Evolutionary conservation across 2,888 invertebrate species (phyloP).

Genomic region (Morinoia aosen): DNA sequence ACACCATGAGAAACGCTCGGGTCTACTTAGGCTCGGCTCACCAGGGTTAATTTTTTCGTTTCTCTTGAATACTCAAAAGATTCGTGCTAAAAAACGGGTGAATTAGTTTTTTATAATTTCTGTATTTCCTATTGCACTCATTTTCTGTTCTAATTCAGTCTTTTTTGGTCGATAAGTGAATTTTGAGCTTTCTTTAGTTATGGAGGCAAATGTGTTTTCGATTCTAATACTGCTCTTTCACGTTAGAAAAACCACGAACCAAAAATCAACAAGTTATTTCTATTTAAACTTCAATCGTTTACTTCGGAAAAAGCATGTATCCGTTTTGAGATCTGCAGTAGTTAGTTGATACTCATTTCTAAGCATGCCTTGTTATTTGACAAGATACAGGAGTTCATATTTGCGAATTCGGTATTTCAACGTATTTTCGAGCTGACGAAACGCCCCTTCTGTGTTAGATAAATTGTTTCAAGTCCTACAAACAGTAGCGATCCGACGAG

Average conservation of each 20-base stretch:
- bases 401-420: not conserved
- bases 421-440: not conserved
- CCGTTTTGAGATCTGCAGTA: too few species aligned
- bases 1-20: slow-evolving; percentile 16
- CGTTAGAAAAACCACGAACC: too few species aligned
- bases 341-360: too few species aligned
- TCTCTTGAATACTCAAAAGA: not conserved
- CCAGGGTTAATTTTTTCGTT: slow-evolving; percentile 6
- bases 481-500: not conserved
- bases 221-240: not conserved
- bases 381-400: not conserved
- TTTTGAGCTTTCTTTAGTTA: not conserved
- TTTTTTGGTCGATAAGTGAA: not conserved
- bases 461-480: not conserved
- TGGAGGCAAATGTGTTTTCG: not conserved
- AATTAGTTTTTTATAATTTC: not conserved
- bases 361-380: too few species aligned
- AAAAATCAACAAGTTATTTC: too few species aligned
- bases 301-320: too few species aligned
- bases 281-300: too few species aligned
- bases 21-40: not conserved
- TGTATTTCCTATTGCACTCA: not conserved
- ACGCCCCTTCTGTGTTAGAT: not conserved
- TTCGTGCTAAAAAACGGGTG: not conserved
- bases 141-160: not conserved